Evolutionary conservation across 2,888 invertebrate species (phyloP).

Genomic region (Amphipoea lucens): DNA sequence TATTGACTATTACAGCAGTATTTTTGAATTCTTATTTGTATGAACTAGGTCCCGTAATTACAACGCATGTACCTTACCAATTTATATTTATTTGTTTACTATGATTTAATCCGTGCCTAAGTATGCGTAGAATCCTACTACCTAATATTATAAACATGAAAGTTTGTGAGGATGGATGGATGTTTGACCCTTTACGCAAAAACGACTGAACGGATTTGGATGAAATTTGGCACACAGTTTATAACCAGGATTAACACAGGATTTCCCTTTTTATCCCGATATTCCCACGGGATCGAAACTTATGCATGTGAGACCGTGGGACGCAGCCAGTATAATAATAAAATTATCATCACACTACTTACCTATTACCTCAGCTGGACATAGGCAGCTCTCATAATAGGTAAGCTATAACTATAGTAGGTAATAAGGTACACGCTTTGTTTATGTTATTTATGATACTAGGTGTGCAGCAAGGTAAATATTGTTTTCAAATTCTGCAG

Average conservation of each 20-base stretch:
- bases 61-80: not conserved
- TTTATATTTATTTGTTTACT: not conserved
- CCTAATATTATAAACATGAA: no score
- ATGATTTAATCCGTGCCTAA: not conserved
- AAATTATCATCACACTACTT: not conserved
- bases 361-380: constrained; percentile 4
- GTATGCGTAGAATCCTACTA: not conserved
- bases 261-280: no score
- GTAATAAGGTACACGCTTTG: not conserved
- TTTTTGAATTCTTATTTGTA: not conserved
- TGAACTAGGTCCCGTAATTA: not conserved
- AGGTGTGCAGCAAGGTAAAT: not conserved
- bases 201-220: no score
- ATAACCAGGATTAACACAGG: no score
- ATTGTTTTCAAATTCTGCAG: not conserved
- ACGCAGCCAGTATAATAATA: not conserved
- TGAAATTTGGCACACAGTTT: no score
- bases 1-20: not conserved
- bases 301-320: no score
- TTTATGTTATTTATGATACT: not conserved
- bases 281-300: no score
- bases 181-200: no score
- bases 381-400: constrained; percentile 8
- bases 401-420: not conserved
- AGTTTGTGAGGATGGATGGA: no score